Evolutionary conservation across 2,797 vertebrate genomes (phyloP).

Genomic region (Lophius americanus): DNA sequence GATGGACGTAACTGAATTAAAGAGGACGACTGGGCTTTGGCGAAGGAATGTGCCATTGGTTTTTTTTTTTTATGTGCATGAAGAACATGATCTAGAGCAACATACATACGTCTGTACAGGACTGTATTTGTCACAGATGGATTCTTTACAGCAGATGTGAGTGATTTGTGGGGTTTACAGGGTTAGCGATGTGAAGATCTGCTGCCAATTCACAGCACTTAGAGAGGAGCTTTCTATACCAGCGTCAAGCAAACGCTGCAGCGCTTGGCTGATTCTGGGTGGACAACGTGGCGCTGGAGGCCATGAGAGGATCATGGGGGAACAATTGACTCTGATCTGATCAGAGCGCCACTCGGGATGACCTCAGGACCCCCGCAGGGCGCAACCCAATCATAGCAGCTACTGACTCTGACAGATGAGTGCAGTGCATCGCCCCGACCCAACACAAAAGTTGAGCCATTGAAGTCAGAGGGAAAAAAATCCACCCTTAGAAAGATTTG

Average conservation of each 20-base stretch:
- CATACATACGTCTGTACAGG: neutral
- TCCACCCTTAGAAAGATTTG: slow-evolving; percentile 39
- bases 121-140: neutral
- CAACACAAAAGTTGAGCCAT: slow-evolving; percentile 72
- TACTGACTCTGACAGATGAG: slow-evolving; percentile 74
- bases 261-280: slow-evolving; percentile 21
- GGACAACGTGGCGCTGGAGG: slow-evolving; percentile 54
- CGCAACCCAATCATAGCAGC: slow-evolving; percentile 79
- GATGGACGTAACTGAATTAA: no score
- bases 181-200: neutral
- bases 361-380: slow-evolving; percentile 80
- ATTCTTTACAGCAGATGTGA: neutral
- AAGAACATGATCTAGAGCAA: neutral
- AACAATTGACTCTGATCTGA: slow-evolving; percentile 69
- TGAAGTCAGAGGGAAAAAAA: slow-evolving; percentile 71
- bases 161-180: neutral
- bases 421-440: slow-evolving; percentile 55
- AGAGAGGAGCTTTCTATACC: neutral
- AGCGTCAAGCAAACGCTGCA: slow-evolving; percentile 19
- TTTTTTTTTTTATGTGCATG: slow-evolving; percentile 47
- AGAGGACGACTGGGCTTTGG: no score
- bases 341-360: slow-evolving; percentile 75
- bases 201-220: neutral
- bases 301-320: slow-evolving; percentile 51
- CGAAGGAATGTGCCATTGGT: slow-evolving; percentile 1